These are phyloP conservation scores for Sminthurinus signatus DNA, from an alignment of 1,140 invertebrate species.

Conservation along the genomic window DNA sequence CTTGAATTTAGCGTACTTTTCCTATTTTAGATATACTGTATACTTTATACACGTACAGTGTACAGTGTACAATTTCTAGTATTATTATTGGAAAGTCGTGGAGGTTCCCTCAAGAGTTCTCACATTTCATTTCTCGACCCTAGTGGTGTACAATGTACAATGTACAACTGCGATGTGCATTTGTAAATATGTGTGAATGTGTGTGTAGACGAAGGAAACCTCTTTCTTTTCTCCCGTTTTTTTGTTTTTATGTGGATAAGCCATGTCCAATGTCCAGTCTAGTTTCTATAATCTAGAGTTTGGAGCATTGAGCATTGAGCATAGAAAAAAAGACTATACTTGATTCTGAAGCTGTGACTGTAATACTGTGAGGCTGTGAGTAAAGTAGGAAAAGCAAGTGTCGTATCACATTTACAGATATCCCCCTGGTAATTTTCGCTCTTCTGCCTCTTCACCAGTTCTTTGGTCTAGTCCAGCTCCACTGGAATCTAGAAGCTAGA, in stretches of 20 bases:
- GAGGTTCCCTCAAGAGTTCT: conserved; percentile 7
- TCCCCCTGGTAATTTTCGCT: conserved; percentile 20
- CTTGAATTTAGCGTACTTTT: too few relatives aligned
- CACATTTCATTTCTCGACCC: conserved; percentile 15
- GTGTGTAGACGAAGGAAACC: conserved; percentile 1
- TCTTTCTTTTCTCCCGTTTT: neutral
- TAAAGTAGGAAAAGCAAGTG: conserved; percentile 13
- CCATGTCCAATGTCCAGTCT: neutral
- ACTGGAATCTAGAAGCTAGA: too few relatives aligned
- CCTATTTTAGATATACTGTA: too few relatives aligned
- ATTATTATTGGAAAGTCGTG: conserved; percentile 9
- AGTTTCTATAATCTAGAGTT: conserved; percentile 2
- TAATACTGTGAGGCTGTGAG: neutral
- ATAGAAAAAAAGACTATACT: too few relatives aligned
- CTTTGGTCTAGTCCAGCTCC: too few relatives aligned
- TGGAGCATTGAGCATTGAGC: too few relatives aligned
- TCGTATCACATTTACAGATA: conserved; percentile 23
- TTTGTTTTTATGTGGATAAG: neutral
- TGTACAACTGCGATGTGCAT: too few relatives aligned
- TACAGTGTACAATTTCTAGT: neutral
- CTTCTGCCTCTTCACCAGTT: neutral
- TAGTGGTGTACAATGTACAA: too few relatives aligned
- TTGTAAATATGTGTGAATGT: neutral
- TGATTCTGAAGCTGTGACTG: too few relatives aligned
- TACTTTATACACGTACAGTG: too few relatives aligned